phyloP scores from a whole-genome alignment of 2,113 vertebrate genomes.

The Myrmophylax atrothorax region DNA sequence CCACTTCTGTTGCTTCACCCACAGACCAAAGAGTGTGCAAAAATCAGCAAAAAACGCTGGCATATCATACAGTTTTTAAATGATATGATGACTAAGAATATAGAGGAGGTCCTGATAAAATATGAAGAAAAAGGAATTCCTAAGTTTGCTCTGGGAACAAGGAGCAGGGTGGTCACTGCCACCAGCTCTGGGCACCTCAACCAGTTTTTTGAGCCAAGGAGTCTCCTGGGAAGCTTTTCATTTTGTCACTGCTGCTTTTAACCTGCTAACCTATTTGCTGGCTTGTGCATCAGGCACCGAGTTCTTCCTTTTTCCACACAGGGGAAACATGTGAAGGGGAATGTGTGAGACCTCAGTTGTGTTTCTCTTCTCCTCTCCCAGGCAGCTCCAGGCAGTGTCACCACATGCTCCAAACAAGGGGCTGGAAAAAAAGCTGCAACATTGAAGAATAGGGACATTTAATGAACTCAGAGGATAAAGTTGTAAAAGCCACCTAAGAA shows the following conservation, averaged over 20 bases:
- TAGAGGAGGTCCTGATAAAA: background rate
- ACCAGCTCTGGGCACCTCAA: background rate
- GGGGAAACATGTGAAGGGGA: background rate
- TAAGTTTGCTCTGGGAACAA: no score
- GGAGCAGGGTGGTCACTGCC: background rate
- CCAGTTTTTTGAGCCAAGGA: background rate
- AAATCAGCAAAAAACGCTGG: background rate
- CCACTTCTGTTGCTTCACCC: background rate
- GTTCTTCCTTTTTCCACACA: background rate
- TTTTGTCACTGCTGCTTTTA: background rate
- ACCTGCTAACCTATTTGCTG: background rate
- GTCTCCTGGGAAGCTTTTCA: background rate
- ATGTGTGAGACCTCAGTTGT: background rate
- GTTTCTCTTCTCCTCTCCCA: background rate
- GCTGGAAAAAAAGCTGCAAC: background rate
- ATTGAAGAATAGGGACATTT: background rate
- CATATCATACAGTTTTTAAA: fast-evolving
- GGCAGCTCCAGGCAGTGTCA: background rate
- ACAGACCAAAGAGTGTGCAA: background rate
- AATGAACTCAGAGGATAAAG: background rate
- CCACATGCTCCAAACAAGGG: background rate
- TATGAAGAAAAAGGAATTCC: background rate
- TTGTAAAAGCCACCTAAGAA: background rate
- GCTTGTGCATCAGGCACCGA: background rate
- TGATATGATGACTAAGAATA: background rate